phyloP scores from a whole-genome alignment of 2,113 vertebrate genomes.

The Petrocephalus microphthalmus region DNA sequence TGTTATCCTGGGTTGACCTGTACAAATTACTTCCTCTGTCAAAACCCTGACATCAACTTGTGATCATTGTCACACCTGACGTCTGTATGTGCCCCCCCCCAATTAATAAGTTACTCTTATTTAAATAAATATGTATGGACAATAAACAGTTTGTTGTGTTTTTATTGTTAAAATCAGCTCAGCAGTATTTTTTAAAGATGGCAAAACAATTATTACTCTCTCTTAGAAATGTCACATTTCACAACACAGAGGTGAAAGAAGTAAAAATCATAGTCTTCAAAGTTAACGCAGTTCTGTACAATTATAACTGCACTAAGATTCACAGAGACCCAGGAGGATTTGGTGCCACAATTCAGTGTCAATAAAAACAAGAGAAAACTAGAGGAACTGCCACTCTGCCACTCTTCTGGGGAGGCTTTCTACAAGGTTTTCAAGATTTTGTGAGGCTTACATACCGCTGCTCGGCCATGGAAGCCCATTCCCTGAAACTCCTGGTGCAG shows the following conservation, averaged over 20 bases:
- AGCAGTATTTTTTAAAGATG: not conserved
- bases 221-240: not conserved
- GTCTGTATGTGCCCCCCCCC: not conserved
- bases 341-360: not conserved
- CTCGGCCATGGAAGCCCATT: no score
- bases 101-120: not conserved
- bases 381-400: not conserved
- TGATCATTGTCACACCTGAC: not conserved
- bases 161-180: not conserved
- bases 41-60: not conserved
- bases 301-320: not conserved
- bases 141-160: not conserved
- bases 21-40: not conserved
- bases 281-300: not conserved
- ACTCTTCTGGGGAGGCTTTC: not conserved
- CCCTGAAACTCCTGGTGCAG: no score
- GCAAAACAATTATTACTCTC: not conserved
- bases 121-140: not conserved
- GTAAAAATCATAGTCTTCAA: no score
- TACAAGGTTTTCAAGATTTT: no score
- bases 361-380: not conserved
- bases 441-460: no score
- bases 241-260: not conserved
- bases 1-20: not conserved
- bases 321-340: not conserved